Conservation (phyloP, 2,888 invertebrate species). For the Globia sparganii region DNA sequence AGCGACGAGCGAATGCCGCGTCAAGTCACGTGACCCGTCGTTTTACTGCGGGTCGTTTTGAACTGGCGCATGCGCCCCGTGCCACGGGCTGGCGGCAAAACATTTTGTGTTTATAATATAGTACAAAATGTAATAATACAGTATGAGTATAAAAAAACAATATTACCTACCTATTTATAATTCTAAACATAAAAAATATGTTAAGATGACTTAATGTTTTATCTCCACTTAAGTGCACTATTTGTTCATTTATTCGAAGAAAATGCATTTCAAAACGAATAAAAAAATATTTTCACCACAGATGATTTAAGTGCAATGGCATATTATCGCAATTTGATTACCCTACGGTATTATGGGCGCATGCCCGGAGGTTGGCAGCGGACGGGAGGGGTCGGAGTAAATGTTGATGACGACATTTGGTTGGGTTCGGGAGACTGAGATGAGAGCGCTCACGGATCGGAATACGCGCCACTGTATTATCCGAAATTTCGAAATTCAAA, state of each 20-base stretch:
- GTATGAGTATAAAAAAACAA: background rate
- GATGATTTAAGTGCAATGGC: constrained; percentile 66
- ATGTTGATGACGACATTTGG: constrained; percentile 86
- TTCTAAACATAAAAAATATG: background rate
- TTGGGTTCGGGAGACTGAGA: constrained; percentile 78
- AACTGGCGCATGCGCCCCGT: constrained; percentile 85
- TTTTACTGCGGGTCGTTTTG: constrained; percentile 90
- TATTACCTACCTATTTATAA: background rate
- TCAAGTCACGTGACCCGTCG: constrained; percentile 90
- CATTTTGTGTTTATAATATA: constrained; percentile 63
- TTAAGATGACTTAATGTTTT: background rate
- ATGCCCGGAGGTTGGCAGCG: constrained; percentile 75
- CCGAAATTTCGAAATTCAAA: constrained; percentile 58
- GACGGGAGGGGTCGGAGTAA: constrained; percentile 71
- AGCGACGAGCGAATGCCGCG: constrained; percentile 90
- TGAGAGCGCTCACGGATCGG: constrained; percentile 71
- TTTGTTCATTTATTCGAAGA: background rate
- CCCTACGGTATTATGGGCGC: constrained; percentile 78
- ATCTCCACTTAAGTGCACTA: background rate
- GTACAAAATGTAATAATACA: background rate
- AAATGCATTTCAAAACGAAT: constrained; percentile 16
- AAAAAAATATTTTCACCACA: constrained; percentile 24
- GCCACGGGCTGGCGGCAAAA: constrained; percentile 83
- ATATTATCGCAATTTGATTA: constrained; percentile 81
- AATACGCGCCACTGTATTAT: constrained; percentile 63